These are phyloP conservation scores for Eilema caniola DNA, from an alignment of 2,888 invertebrate species.

Conservation along the genomic window DNA sequence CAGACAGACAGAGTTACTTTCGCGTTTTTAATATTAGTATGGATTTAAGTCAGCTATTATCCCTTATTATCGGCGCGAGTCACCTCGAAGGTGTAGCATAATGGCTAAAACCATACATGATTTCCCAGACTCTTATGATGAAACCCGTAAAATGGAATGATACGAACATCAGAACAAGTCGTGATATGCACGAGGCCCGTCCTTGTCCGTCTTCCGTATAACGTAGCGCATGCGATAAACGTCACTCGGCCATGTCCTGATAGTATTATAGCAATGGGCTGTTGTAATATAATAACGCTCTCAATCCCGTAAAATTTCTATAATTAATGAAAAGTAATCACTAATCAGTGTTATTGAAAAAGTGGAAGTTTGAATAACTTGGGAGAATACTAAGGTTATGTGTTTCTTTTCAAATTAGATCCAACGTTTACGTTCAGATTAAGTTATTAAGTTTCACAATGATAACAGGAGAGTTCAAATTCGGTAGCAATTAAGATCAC, in stretches of 20 bases:
- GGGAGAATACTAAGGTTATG: not conserved
- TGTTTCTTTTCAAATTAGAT: not conserved
- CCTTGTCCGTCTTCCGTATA: not conserved
- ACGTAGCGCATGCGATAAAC: too few species aligned
- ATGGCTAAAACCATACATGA: not conserved
- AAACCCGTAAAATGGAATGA: too few species aligned
- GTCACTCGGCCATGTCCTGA: too few species aligned
- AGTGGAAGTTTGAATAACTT: too few species aligned
- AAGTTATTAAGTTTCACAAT: not conserved
- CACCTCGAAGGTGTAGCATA: not conserved
- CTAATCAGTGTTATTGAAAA: not conserved
- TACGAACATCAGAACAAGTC: not conserved
- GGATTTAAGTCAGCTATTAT: too few species aligned
- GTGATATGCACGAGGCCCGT: not conserved
- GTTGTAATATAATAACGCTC: not conserved
- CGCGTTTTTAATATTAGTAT: too few species aligned
- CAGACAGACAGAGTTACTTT: too few species aligned
- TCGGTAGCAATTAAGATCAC: not conserved
- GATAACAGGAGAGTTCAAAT: not conserved
- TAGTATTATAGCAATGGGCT: not conserved
- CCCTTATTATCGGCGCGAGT: not conserved
- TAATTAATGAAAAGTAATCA: not conserved
- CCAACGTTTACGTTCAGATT: not conserved
- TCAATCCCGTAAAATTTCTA: not conserved
- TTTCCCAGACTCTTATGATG: too few species aligned